phyloP scores from a whole-genome alignment of 2,113 vertebrate species.

The Dasyprocta punctata region DNA sequence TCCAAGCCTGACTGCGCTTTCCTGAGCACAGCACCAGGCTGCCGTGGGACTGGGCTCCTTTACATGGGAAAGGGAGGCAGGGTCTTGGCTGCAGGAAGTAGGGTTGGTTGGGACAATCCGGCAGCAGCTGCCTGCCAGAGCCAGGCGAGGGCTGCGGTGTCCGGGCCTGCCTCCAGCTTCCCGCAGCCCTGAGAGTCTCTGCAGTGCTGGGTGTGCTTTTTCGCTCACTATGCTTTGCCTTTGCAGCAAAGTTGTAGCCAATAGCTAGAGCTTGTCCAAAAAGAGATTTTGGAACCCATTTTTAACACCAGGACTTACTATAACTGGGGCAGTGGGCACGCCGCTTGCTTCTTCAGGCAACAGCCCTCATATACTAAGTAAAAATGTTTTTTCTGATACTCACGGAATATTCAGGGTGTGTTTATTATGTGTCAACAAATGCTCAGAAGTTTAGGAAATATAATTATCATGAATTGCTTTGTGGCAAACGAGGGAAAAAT shows the following conservation, averaged over 20 bases:
- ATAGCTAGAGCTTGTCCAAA: neutral
- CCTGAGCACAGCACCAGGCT: neutral
- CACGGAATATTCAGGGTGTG: neutral
- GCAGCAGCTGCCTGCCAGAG: accelerated
- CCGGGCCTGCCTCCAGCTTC: neutral
- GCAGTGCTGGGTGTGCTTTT: neutral
- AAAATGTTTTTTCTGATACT: neutral
- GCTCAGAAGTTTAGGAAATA: neutral
- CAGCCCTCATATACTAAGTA: neutral
- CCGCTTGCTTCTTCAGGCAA: neutral
- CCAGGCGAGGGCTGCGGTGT: accelerated
- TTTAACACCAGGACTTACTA: neutral
- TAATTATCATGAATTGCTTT: neutral
- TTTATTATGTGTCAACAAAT: neutral
- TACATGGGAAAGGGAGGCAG: too few species aligned
- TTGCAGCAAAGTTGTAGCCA: too few species aligned
- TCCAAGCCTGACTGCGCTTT: neutral
- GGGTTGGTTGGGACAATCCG: neutral
- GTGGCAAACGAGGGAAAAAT: neutral
- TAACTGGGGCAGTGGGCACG: too few species aligned
- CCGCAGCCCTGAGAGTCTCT: neutral
- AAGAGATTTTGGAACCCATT: neutral
- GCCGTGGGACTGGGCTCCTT: neutral
- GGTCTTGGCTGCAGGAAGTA: neutral
- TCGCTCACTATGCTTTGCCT: neutral